Base-by-base conservation (phyloP, 1,140 invertebrate species). In the Vollenhovia emeryi region DNA sequence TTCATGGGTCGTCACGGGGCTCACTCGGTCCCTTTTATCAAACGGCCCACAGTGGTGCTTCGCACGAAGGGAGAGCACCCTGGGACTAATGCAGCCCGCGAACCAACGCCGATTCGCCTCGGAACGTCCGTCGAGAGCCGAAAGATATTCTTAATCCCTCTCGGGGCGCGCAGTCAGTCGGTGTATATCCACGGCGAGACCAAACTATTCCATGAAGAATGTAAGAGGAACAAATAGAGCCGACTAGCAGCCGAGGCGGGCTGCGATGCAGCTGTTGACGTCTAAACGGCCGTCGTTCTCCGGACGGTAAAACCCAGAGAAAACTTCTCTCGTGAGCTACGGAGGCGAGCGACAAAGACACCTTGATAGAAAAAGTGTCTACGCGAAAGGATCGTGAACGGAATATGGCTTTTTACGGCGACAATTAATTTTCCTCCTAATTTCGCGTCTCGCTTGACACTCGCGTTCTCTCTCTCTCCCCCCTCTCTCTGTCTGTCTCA, bases 161-260 rank as follows among this genome's bases (percentile, higher is more conserved):
- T 87, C 85, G 83, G 87, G 69, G 74, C 86, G 84, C 82, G 40
- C 59, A 75, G 79, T 75, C 86, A 88, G 86, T 84, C 88, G 84
- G 66, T 83, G 84, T 86, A 76, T 86, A 87, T 86, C 80, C 88
- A 83, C 83, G 71, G 85, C 88, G 86, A 89, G 87, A 91, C 85
- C 88, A 88, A 94, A 92, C 90, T 92, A 91, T 92, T 90, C 68
- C 86, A 83, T 87, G 66, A 91, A 90, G 93, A 94, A 94, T 94
- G 92, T 87, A 87, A 94, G 74, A 94, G 71, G 90, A 94, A 91
- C 93, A 93, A 94, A 92, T 90, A 84, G 90, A 91, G 85, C 43
- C 62, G 78, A 87, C 84, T 79, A 52, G 64, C 86, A 88, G 84
- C 48, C 62, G 85, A 83, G 79, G 68, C 85, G 69, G 92, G 86